A percentile compares a stretch with the other conserved stretches of the same genome.
Evolutionary conservation across 2,888 invertebrate genomes (phyloP).

Genomic region (Meganola albula): DNA sequence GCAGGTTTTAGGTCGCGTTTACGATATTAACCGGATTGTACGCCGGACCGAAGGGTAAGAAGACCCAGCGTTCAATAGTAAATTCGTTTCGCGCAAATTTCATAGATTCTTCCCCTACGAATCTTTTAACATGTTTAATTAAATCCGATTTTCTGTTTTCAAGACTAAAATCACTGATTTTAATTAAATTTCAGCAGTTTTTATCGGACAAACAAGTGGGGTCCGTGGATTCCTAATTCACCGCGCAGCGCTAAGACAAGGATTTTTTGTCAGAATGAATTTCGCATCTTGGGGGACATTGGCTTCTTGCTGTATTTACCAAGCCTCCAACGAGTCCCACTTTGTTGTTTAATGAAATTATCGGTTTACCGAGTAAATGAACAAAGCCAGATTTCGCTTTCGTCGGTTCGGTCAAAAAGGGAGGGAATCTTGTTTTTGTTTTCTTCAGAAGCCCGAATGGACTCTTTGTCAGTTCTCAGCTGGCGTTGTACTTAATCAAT

Average conservation of each 20-base stretch:
- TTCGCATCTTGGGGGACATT: constrained; percentile 73
- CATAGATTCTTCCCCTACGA: constrained; percentile 10
- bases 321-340: constrained; percentile 65
- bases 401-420: constrained; percentile 65
- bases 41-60: constrained; percentile 43
- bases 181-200: constrained; percentile 32
- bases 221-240: constrained; percentile 51
- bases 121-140: constrained; percentile 16
- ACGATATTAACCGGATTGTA: constrained; percentile 61
- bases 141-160: constrained; percentile 19
- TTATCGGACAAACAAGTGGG: constrained; percentile 40
- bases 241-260: constrained; percentile 50
- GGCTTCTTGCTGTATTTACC: constrained; percentile 75
- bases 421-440: constrained; percentile 61
- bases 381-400: constrained; percentile 76
- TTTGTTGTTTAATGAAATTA: constrained; percentile 78
- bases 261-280: constrained; percentile 73
- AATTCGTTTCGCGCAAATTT: constrained; percentile 19
- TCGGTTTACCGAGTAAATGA: constrained; percentile 78
- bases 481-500: constrained; percentile 71
- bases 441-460: constrained; percentile 56
- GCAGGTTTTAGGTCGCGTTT: constrained; percentile 65
- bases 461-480: constrained; percentile 62
- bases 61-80: constrained; percentile 33
- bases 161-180: constrained; percentile 31